Base-by-base conservation (phyloP, 2,888 invertebrate species). In the Agriopis marginaria region DNA sequence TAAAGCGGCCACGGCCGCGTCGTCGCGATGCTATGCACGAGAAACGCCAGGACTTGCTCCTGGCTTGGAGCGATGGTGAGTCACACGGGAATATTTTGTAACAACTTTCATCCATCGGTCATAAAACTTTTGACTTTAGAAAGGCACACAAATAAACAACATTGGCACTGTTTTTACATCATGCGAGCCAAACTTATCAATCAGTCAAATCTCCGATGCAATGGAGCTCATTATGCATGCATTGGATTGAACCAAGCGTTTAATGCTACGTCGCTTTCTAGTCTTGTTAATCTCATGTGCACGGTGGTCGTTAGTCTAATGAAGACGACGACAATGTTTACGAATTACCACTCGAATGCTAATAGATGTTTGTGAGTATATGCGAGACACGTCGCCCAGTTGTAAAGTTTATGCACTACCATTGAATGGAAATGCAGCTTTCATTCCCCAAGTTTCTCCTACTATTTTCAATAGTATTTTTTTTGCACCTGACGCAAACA, bases 51-150 rank as follows among this genome's bases (percentile, higher is more conserved):
- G 93, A 93, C 75, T 81, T 93, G 78, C 87, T 93, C 62, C 84
- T 89, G 63, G 86, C 89, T 73, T 94, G 94, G 93, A 90, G 86
- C 70, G 86, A 92, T 80, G 94, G 93, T 93, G 84, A 93, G 93
- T 76, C 59, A 23, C 11, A 67, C 44, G 44, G 32, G 44, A 56
- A 50, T 62, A 9, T 63, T 40, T 47, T 40, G 55, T 58, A 68
- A 62, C 40, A 49, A 63, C 54, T 55, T 60, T 64, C 44, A 60
- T 32, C 2, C 42, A 44, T 53, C 23, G 23, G 11, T 17, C 14
- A 40, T 55, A 44, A 55, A 61, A 53, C 55, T 44, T 50, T 42
- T 42, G 23, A 58, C 32, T 56, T 58, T 66, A 53, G 65, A 62
- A 63, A 65, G 58, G 61, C 51, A 45, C 47, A 60, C 17, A 59